Conservation (phyloP, 35 echinoderm and acorn worm species). For the Holothuria glaberrima region DNA sequence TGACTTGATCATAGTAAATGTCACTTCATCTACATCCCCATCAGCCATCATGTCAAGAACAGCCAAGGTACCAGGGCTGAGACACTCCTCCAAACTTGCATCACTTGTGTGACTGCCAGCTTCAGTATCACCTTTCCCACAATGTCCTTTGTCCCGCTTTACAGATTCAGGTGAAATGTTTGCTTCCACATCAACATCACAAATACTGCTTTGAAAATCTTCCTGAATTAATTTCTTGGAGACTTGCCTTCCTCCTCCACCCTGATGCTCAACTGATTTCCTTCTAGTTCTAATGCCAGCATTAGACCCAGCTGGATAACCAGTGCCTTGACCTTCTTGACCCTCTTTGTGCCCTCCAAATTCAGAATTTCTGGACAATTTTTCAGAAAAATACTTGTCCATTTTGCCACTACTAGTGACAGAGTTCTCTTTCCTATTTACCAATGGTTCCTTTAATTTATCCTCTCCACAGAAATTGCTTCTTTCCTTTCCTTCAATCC, state of each 20-base stretch:
- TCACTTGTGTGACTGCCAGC: background rate
- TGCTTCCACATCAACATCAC: background rate
- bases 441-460: background rate
- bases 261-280: background rate
- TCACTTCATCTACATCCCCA: conserved; percentile 65
- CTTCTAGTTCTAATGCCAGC: background rate
- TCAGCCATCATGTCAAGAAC: conserved; percentile 90
- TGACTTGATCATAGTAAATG: conserved; percentile 42
- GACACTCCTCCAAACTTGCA: conserved; percentile 15
- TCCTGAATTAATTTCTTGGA: background rate
- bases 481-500: background rate
- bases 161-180: background rate
- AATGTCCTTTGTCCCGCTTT: background rate
- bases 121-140: background rate
- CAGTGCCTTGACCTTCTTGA: no score
- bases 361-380: background rate
- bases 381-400: no score
- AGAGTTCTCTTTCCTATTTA: background rate
- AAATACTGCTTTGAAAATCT: background rate
- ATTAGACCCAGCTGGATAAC: background rate
- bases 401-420: background rate
- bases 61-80: conserved; percentile 85
- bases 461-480: no score
- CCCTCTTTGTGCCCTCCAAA: background rate
- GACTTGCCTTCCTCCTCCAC: background rate